Conservation (phyloP, 2,797 vertebrate genomes). For the Pteronotus mesoamericanus region DNA sequence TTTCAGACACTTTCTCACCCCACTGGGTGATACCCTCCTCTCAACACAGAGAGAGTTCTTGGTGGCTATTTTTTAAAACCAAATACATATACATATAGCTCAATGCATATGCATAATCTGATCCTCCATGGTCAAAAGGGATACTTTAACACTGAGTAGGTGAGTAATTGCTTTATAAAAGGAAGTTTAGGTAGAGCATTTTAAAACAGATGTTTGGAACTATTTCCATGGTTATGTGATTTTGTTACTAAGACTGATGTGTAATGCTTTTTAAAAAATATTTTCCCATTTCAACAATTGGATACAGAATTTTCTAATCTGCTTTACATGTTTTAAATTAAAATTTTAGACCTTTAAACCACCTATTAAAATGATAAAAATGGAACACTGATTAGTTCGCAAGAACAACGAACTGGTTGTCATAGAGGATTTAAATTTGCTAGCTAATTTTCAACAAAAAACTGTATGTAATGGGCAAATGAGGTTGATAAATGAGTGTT, state of each 20-base stretch:
- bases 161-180: not conserved
- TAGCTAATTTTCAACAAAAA: not conserved
- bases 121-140: not conserved
- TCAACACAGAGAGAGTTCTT: not conserved
- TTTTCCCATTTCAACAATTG: not conserved
- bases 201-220: not conserved
- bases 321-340: not conserved
- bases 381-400: not conserved
- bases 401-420: not conserved
- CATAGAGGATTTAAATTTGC: not conserved
- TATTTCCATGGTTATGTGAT: not conserved
- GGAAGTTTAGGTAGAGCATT: not conserved
- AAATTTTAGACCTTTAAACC: not conserved
- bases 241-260: not conserved
- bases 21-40: not conserved
- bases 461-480: not conserved
- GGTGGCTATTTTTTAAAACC: not conserved
- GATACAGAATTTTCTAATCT: not conserved
- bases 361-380: not conserved
- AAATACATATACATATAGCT: not conserved
- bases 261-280: not conserved
- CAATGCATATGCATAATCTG: not conserved
- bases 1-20: not conserved
- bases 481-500: not conserved
- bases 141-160: not conserved